Conservation (phyloP, 2,113 vertebrate genomes). For the Herpetotheres cachinnans region DNA sequence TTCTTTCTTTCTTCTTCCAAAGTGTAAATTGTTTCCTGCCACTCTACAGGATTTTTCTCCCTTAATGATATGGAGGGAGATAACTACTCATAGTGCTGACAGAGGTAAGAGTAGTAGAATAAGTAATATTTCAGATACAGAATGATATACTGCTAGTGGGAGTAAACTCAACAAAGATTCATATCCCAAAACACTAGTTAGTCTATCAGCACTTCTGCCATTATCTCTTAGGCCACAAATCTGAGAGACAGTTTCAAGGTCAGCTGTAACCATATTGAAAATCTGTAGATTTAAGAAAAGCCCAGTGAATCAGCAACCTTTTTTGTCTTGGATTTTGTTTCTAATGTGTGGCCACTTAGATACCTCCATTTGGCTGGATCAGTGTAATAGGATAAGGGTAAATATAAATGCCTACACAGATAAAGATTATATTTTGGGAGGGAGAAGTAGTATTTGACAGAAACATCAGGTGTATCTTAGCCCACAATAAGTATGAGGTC, state of each 20-base stretch:
- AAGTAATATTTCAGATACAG: conserved; percentile 62
- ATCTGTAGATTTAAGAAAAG: conserved; percentile 9
- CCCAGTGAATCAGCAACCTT: not conserved
- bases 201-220: conserved; percentile 44
- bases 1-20: not conserved
- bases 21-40: conserved; percentile 70
- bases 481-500: not conserved
- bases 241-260: conserved; percentile 55
- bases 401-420: not conserved
- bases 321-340: not conserved
- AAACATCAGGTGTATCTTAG: not conserved
- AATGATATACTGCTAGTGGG: conserved; percentile 45
- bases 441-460: not conserved
- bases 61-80: conserved; percentile 62
- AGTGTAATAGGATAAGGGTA: not conserved
- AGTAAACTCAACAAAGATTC: conserved; percentile 65
- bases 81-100: conserved; percentile 64
- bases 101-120: conserved; percentile 54
- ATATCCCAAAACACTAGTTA: conserved; percentile 55
- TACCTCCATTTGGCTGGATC: not conserved
- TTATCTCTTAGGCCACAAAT: conserved; percentile 63
- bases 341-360: not conserved
- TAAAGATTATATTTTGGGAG: not conserved
- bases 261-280: conserved; percentile 31
- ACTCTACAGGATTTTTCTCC: conserved; percentile 54